Evolutionary conservation across 1,140 invertebrate species (phyloP), one percentile per base, ranked within the genome.

Genomic region (Vollenhovia emeryi): DNA sequence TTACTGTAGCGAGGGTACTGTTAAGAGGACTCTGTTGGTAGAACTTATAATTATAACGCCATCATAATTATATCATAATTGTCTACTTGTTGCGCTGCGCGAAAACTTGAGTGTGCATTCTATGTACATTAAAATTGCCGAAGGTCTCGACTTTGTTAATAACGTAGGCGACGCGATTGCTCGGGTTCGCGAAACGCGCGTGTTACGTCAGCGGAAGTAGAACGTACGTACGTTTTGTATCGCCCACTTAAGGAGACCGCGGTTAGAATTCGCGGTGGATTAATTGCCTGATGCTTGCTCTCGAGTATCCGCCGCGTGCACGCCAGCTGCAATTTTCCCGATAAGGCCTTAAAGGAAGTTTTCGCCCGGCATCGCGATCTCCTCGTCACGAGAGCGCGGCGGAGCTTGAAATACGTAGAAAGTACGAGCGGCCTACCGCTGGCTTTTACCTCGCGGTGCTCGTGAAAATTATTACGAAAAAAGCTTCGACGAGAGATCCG

Each of bases 301-400:
- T 45, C 82, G 27, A 84, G 21, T 52, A 79, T 27, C 18, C 75
- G 55, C 36, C 33, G 59, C 33, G 52, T 40, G 45, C 57, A 52
- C 83, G 74, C 74, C 57, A 84, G 82, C 45, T n/a, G 60, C 83
- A 84, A 84, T 84, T 84, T 84, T 79, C 74, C 60, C 74, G 83
- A 84, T 84, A 84, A 84, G 83, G 66, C 33, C 57, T 52, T 55
- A 33, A n/a, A 84, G 75, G 74, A 84, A 78, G 74, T 84, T 84
- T 66, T 84, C 74, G 74, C n/a, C 27, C 24, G 30, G 45, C 36
- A 64, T 76, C 74, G 48, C 74, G 83, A 84, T 84, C 48, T 64
- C 36, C 45, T 36, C 59, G 83, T 84, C 83, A 84, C 83, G 83
- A 84, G 59, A 84, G 11, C 74, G 52, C 13, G 15, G 30, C 30